A percentile compares a stretch with the other conserved stretches of the same genome.
phyloP scores from a whole-genome alignment of 2,113 vertebrate genomes.

The Elanus axillaris region DNA sequence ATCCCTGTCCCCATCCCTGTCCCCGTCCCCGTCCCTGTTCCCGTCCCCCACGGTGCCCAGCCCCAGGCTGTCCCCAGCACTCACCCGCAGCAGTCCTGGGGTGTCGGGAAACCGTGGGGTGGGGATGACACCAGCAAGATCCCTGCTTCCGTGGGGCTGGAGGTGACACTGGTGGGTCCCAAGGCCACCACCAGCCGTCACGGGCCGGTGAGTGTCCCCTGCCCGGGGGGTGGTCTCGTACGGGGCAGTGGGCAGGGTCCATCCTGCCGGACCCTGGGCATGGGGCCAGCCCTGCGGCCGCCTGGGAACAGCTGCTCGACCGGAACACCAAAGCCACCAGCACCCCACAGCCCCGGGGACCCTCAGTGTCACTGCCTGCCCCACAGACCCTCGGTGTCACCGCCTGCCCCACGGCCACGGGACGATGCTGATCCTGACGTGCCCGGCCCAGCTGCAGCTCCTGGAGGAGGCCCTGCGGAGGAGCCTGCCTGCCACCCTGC shows the following conservation, averaged over 20 bases:
- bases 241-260: not conserved
- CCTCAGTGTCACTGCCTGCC: not conserved
- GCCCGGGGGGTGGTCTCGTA: not conserved
- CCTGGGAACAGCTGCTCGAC: not conserved
- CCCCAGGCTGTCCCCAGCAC: too few species aligned
- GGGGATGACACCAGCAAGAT: not conserved
- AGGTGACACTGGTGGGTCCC: accelerated
- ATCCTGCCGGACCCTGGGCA: not conserved
- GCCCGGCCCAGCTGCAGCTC: not conserved
- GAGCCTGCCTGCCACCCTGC: not conserved
- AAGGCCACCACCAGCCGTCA: not conserved
- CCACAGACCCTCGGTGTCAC: not conserved
- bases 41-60: not conserved
- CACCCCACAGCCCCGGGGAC: not conserved
- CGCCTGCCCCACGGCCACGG: accelerated
- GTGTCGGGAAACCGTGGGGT: not conserved
- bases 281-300: accelerated
- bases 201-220: not conserved
- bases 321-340: not conserved
- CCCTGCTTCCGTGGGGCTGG: not conserved
- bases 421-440: not conserved
- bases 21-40: not conserved
- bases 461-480: not conserved
- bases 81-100: not conserved
- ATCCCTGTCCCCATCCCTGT: not conserved